These are phyloP conservation scores for Seriola dumerili DNA, from an alignment of 2,113 vertebrate genomes.

Conservation along the genomic window DNA sequence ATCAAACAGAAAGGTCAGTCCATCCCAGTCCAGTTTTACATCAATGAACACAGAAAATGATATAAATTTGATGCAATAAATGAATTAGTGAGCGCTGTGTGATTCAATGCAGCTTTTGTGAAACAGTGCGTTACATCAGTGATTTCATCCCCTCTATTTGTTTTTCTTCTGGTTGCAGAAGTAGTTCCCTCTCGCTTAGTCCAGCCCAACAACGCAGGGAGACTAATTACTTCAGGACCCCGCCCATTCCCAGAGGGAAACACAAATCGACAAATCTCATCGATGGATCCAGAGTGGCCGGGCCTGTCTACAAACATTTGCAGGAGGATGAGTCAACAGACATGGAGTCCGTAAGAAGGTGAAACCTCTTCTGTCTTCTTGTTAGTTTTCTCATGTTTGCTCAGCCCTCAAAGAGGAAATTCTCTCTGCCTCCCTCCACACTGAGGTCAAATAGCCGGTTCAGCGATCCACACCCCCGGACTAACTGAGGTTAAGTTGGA, in stretches of 20 bases:
- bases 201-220: slow-evolving; percentile 88
- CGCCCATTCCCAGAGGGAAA: slow-evolving; percentile 90
- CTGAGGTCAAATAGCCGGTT: slow-evolving; percentile 24
- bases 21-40: slow-evolving; percentile 24
- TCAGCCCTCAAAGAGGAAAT: slow-evolving; percentile 26
- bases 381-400: slow-evolving; percentile 33
- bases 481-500: slow-evolving; percentile 66
- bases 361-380: slow-evolving; percentile 55
- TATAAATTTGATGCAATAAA: slow-evolving; percentile 25
- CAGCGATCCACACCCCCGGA: slow-evolving; percentile 17
- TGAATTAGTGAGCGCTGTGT: slow-evolving; percentile 1
- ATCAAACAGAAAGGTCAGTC: slow-evolving; percentile 37
- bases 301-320: slow-evolving; percentile 92
- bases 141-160: slow-evolving; percentile 6
- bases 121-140: neutral
- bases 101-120: neutral
- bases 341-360: slow-evolving; percentile 90
- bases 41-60: slow-evolving; percentile 21
- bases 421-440: neutral
- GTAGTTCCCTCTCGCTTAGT: slow-evolving; percentile 91
- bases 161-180: slow-evolving; percentile 80
- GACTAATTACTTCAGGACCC: slow-evolving; percentile 88
- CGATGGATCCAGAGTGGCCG: slow-evolving; percentile 80
- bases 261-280: slow-evolving; percentile 83
- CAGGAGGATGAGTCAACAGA: slow-evolving; percentile 91